Base-by-base conservation (phyloP, 2,888 invertebrate genomes). In the Mythimna pallens region DNA sequence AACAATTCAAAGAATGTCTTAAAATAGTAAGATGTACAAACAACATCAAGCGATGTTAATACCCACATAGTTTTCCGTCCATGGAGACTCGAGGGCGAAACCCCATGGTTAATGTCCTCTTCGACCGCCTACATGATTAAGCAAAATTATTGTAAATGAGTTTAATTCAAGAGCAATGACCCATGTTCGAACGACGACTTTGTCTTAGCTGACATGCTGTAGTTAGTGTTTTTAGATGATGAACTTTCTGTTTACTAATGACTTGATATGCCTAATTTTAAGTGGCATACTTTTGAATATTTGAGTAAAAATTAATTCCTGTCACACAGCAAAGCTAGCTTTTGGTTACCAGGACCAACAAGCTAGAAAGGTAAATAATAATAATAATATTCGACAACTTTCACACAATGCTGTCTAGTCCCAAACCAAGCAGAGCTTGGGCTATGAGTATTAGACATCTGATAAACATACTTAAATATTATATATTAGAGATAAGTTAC, bases 51-150 rank as follows among this genome's bases (percentile, higher is more conserved):
- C 14, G 30, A 7, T 9, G 5, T 34, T 14, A 10, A 59, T 66
- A n/a, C 17, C n/a, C 14, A 66, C 12, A 52, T 6, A 47, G 47
- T 54, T 54, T 61, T 25, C 2, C 10, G 20, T 34, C 22, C 36
- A 5, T 34, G 43, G 43, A 52, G 52, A 68, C 12, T 17, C 20
- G 34, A 22, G 52, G 25, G 5, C n/a, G 17, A 36, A 55, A 54
- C 30, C 22, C 55, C 54, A 25, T 65, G 55, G 43, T n/a, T 78
- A 78, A 75, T 78, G 61, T 61, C 34, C 73, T 20, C 30, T 17
- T 47, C 8, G 36, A 34, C 62, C 54, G 20, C 59, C 54, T 63
- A 47, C 30, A 34, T 80, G 77, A 73, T 66, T n/a, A 36, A 17
- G 65, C 63, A 65, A 65, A 65, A 62, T 73, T 52, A 52, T 62